A percentile compares a stretch with the other conserved stretches of the same genome.
These are phyloP conservation scores for Machimus atricapillus DNA, from an alignment of 2,888 invertebrate genomes.

Conservation along the genomic window DNA sequence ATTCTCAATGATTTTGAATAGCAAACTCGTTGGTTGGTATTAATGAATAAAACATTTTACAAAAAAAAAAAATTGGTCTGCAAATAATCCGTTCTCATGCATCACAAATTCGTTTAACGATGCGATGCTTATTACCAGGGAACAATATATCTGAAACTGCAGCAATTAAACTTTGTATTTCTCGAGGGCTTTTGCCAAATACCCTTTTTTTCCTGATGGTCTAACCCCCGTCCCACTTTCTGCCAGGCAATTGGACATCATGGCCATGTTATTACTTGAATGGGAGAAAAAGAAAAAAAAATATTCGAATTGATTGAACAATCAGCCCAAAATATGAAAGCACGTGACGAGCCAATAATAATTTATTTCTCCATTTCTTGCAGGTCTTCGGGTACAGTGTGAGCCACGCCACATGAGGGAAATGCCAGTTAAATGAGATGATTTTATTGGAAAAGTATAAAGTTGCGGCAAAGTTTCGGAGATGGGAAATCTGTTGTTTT, in stretches of 20 bases:
- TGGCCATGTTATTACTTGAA: background rate
- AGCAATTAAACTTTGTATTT: background rate
- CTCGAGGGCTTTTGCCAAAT: background rate
- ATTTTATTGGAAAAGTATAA: background rate
- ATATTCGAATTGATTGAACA: constrained; percentile 14
- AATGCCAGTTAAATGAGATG: constrained; percentile 32
- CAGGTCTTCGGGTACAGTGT: background rate
- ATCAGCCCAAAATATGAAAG: background rate
- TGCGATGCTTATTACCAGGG: background rate
- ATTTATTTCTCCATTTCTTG: constrained; percentile 6
- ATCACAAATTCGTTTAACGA: background rate
- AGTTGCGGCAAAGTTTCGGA: constrained; percentile 12
- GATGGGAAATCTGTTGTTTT: constrained; percentile 27
- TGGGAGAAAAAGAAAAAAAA: background rate
- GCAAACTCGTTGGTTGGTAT: background rate
- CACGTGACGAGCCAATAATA: constrained; percentile 11
- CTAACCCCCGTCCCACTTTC: background rate
- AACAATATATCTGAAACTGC: background rate
- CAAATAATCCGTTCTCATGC: background rate
- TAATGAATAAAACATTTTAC: background rate
- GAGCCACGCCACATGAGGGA: background rate
- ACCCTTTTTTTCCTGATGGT: background rate
- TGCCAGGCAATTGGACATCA: background rate
- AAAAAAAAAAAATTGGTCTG: background rate
- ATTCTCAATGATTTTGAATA: background rate